Base-by-base conservation (phyloP, 2,113 vertebrate genomes). In the Zosterops hypoxanthus region DNA sequence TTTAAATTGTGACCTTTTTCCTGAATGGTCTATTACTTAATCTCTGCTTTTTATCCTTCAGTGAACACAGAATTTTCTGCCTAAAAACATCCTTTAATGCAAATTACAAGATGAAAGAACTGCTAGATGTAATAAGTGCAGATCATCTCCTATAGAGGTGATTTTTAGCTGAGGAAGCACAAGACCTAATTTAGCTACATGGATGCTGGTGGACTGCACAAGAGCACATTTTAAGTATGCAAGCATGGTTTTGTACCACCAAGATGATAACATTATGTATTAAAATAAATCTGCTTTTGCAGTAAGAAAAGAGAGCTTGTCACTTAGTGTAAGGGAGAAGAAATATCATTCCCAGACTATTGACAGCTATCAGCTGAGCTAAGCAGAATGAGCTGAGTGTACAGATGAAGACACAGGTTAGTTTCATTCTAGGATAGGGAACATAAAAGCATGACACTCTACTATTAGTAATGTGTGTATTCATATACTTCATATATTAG, bases 11-110 rank as follows among this genome's bases (percentile, higher is more conserved):
- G 85, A 61, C 34, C 34, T 92, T 97, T 96, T 95, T 61, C 64
- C 63, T 34, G 95, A 81, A 96, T 88, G 83, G 70, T 68, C 47
- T 94, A 85, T 97, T 98, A 98, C 95, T 97, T 97, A 97, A 98
- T 98, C 97, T 98, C 80, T 96, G 92, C 90, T 97, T 97, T 97
- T 97, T 96, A 98, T 76, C 86, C 87, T 95, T 94, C 94, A 93
- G 61, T 90, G 94, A 98, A 97, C 94, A 95, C 68, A 97, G 95
- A 98, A 97, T 97, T 97, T 98, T 98, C 91, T 96, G 77, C 65
- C 96, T 98, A 97, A 98, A 96, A 98, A 98, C 89, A 98, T 97
- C 92, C 97, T 98, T 98, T 98, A 98, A 97, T 97, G 97, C 88
- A 97, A 98, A 98, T 98, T 98, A 98, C 96, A 98, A 98, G 82